phyloP scores from a whole-genome alignment of 1,140 invertebrate genomes.

The Drosophila pseudoananassae region DNA sequence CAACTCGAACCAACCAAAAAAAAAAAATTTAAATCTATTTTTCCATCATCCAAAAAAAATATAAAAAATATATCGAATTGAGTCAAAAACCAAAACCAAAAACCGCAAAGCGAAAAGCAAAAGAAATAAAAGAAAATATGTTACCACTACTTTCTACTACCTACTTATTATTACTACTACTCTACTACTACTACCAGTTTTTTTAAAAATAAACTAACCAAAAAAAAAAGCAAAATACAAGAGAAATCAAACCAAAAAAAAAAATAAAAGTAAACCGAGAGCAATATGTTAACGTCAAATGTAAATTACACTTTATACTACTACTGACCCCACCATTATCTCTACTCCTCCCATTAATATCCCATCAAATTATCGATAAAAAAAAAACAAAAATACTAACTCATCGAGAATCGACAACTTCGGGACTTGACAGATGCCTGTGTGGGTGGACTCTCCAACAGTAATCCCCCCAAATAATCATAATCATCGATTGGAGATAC shows the following conservation, averaged over 20 bases:
- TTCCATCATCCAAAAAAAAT: constrained; percentile 39
- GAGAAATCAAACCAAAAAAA: constrained; percentile 34
- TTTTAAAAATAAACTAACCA: constrained; percentile 34
- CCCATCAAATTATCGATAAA: constrained; percentile 8
- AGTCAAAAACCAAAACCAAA: constrained; percentile 18
- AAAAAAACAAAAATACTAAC: neutral
- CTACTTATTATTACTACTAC: constrained; percentile 56
- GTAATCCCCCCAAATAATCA: constrained; percentile 17
- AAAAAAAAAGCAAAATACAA: constrained; percentile 24
- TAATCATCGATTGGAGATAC: constrained; percentile 30
- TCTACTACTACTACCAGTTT: constrained; percentile 31
- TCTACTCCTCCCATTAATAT: constrained; percentile 18
- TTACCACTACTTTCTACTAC: constrained; percentile 75
- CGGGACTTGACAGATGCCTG: constrained; percentile 23
- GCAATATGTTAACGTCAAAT: constrained; percentile 38
- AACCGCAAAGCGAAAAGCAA: constrained; percentile 45
- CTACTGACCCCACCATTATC: constrained; percentile 26
- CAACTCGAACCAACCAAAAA: constrained; percentile 38
- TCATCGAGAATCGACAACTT: constrained; percentile 18
- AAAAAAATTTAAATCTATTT: constrained; percentile 18
- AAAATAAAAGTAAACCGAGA: constrained; percentile 30
- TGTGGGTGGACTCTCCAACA: neutral
- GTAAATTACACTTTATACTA: constrained; percentile 38
- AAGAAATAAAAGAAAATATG: constrained; percentile 44
- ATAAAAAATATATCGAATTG: constrained; percentile 40